Conservation (phyloP, 2,113 vertebrate genomes). For the Ctenodactylus gundi region DNA sequence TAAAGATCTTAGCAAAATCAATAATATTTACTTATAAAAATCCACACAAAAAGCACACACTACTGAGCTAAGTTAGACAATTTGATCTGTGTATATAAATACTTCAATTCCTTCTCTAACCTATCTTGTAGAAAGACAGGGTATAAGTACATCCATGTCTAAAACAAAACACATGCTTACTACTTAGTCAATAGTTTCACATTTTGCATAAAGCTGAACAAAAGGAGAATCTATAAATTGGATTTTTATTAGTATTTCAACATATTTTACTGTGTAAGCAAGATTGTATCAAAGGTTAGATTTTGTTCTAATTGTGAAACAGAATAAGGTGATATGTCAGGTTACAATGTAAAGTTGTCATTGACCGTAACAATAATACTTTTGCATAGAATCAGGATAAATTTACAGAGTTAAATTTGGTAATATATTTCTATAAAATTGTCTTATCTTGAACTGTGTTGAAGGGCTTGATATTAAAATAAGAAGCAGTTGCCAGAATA, state of each 20-base stretch:
- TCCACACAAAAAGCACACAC: not conserved
- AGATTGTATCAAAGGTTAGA: not conserved
- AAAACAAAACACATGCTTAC: not conserved
- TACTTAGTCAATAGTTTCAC: not conserved
- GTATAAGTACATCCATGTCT: not conserved
- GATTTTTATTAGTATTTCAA: not conserved
- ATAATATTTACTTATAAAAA: not conserved
- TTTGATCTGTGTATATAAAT: not conserved
- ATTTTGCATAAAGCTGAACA: slow-evolving; percentile 8
- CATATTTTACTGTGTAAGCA: not conserved
- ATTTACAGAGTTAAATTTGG: not conserved
- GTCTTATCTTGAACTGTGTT: not conserved
- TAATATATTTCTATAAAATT: not conserved
- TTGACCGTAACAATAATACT: not conserved
- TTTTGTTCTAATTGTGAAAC: not conserved
- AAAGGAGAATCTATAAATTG: not conserved
- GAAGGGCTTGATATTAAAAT: not conserved
- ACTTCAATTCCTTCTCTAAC: not conserved
- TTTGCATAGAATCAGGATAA: not conserved
- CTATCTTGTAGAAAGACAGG: not conserved
- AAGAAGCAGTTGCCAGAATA: not conserved
- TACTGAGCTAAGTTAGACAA: not conserved
- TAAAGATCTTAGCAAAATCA: not conserved
- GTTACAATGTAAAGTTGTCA: not conserved
- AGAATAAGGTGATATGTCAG: not conserved